Base-by-base conservation (phyloP, 30 jellyfish, hydroid and myxozoan species). In the Mastigias papua region DNA sequence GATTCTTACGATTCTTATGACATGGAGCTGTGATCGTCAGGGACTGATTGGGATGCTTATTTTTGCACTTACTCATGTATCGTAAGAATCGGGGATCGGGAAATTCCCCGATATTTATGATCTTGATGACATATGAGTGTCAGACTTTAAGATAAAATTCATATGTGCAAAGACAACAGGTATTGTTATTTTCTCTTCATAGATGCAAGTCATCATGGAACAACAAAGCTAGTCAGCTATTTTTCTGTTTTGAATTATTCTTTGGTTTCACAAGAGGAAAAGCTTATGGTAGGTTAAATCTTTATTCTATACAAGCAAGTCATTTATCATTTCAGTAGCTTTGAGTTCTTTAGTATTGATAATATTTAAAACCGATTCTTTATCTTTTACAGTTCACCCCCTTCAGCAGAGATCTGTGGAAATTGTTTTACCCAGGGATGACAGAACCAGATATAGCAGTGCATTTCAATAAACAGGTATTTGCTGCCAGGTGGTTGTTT, bases 371-470 rank as follows among this genome's bases (percentile, higher is more conserved):
- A 42, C 54, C 13, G 7, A 4, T 42, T 8, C 13, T 15, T 42
- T 54, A 54, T 81, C 49, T 19, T 54, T 67, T 49, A 15, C 34
- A 94, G 98, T 94, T 94, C 78, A 73, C 98, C 62, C 98, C 97
- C 1, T 94, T 76, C 79, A 84, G 98, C 71, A 71, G 29, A 50
- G 98, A 89, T 63, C 48, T 94, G 9, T 94, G 98, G 98, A 67
- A 84, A 28, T 74, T 94, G 1, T 94, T 82, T 68, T 91, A 94
- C 69, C 98, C 98, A 13, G 80, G 78, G 15, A 94, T 94, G 98
- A 82, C 98, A 16, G 98, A 94, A 81, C 97, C 98, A 16, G 98
- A 94, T 34, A 86, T 94, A n/a, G 88, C 98, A 5, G 92, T 94
- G 20, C 98, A 94, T 73, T 94, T 81, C 76, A 94, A 94, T 84